Percentiles rank a stretch among this genome's conserved stretches.
Conservation (phyloP, 2,888 invertebrate genomes). For the Lysandra coridon region DNA sequence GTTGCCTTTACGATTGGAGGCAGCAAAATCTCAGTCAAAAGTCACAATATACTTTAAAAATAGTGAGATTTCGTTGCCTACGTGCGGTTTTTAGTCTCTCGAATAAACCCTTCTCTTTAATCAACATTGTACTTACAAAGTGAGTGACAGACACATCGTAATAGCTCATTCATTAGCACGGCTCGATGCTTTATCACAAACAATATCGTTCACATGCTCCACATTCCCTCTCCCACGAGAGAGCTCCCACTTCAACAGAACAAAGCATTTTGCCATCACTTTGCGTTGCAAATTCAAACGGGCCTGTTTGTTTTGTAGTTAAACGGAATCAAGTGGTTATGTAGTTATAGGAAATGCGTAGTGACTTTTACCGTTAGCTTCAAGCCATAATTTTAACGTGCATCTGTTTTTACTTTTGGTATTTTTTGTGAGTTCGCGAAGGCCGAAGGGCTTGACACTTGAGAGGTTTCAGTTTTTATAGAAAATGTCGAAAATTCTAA, state of each 20-base stretch:
- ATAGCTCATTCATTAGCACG: constrained; percentile 9
- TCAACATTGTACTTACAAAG: neutral
- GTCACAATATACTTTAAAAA: no score
- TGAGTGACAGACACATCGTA: neutral
- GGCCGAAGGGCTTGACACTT: neutral
- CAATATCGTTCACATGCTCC: constrained; percentile 64
- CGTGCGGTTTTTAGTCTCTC: no score
- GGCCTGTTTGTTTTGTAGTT: constrained; percentile 5
- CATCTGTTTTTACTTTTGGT: neutral
- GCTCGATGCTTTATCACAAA: neutral
- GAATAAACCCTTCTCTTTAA: neutral
- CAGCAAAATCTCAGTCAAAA: no score
- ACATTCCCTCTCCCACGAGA: constrained; percentile 68
- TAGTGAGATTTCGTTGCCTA: no score
- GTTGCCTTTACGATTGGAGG: no score
- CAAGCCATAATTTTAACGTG: neutral
- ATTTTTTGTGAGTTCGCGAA: neutral
- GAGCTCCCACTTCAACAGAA: constrained; percentile 56
- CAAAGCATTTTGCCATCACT: constrained; percentile 52
- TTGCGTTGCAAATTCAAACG: constrained; percentile 38
- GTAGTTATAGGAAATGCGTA: neutral
- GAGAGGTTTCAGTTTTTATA: neutral
- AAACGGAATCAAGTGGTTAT: constrained; percentile 7
- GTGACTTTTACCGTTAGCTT: neutral
- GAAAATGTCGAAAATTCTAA: neutral